Conservation (phyloP, 1,140 invertebrate genomes). For the Liolophura sinensis region DNA sequence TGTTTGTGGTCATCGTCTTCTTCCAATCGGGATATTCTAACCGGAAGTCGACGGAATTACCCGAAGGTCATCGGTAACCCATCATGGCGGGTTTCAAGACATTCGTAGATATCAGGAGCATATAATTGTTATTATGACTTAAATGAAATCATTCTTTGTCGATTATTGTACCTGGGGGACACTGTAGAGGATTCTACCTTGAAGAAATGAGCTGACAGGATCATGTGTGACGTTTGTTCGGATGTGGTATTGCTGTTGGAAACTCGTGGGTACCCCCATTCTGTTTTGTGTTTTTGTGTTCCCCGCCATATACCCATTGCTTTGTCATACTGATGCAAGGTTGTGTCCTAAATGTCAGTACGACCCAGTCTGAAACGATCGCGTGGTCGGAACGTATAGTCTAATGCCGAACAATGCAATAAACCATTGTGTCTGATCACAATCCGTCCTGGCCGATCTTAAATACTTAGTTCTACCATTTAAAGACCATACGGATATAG, state of each 20-base stretch:
- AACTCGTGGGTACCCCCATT: conserved; percentile 45
- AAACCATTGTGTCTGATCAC: neutral
- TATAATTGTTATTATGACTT: too few relatives aligned
- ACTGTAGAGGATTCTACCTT: too few relatives aligned
- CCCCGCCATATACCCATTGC: neutral
- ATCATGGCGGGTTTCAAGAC: too few relatives aligned
- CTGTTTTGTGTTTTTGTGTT: conserved; percentile 4
- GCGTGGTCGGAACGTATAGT: conserved; percentile 1
- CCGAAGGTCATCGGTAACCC: too few relatives aligned
- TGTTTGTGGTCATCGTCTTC: too few relatives aligned
- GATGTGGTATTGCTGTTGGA: conserved; percentile 51
- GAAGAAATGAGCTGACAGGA: conserved; percentile 8
- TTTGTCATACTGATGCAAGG: neutral
- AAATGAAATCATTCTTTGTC: too few relatives aligned
- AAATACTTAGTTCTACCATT: too few relatives aligned
- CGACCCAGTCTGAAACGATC: conserved; percentile 1
- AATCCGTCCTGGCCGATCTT: neutral
- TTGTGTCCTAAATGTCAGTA: neutral
- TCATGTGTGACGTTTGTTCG: conserved; percentile 57
- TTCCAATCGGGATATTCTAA: too few relatives aligned
- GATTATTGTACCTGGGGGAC: too few relatives aligned
- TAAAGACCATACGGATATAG: too few relatives aligned
- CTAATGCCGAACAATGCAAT: neutral
- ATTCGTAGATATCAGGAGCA: too few relatives aligned
- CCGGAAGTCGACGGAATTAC: too few relatives aligned